These are phyloP conservation scores for Brachystomella parvula DNA, from an alignment of 1,140 invertebrate genomes.

Conservation along the genomic window DNA sequence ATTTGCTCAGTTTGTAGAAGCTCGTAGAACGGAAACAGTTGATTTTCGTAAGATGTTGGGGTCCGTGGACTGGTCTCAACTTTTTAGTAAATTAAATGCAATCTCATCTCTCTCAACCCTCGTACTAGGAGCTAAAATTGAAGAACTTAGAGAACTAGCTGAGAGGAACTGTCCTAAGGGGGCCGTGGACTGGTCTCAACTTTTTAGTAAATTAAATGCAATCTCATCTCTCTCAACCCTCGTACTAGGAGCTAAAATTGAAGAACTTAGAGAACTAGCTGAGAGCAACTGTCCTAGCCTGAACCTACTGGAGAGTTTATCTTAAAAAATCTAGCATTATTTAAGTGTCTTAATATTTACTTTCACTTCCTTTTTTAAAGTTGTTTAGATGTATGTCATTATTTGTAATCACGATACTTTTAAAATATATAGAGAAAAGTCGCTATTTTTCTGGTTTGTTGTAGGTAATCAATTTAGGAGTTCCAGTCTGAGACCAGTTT, in stretches of 20 bases:
- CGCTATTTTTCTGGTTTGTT: no score
- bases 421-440: no score
- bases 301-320: not conserved
- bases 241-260: not conserved
- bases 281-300: not conserved
- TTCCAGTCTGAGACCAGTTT: no score
- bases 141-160: not conserved
- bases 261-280: not conserved
- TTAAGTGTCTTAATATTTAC: not conserved
- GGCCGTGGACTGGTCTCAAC: not conserved
- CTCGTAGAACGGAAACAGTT: constrained; percentile 6
- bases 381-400: not conserved
- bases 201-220: not conserved
- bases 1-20: not conserved
- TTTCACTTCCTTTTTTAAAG: not conserved
- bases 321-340: not conserved
- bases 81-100: not conserved
- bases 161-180: not conserved
- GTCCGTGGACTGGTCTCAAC: not conserved
- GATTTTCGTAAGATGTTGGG: constrained; percentile 12
- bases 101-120: not conserved
- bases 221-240: not conserved
- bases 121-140: not conserved
- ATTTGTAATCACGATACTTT: not conserved
- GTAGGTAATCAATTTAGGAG: no score